Conservation (phyloP, 2,113 vertebrate species). For the Nothoprocta perdicaria region DNA sequence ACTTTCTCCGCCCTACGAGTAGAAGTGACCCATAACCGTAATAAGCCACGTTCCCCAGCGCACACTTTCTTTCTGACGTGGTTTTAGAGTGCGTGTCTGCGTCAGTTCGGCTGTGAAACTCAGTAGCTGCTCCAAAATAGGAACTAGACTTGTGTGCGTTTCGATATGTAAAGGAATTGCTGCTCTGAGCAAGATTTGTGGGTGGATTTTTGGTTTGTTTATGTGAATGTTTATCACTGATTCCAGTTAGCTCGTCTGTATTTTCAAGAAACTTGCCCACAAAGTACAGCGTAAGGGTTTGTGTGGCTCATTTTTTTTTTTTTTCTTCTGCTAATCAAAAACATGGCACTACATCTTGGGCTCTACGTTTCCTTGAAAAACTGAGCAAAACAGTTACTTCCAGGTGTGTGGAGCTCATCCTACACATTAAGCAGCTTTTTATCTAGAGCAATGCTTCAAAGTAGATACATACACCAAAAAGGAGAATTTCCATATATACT, state of each 20-base stretch:
- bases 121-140: neutral
- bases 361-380: neutral
- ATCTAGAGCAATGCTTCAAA: neutral
- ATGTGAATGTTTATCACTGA: neutral
- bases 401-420: neutral
- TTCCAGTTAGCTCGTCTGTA: neutral
- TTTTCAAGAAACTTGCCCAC: neutral
- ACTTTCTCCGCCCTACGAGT: neutral
- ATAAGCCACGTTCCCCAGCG: neutral
- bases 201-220: neutral
- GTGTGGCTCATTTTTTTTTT: neutral
- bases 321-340: neutral
- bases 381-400: neutral
- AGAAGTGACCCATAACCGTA: neutral
- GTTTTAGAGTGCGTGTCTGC: neutral
- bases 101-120: neutral
- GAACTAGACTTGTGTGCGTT: neutral
- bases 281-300: neutral
- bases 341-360: fast-evolving
- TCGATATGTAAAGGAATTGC: neutral
- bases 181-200: neutral
- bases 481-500: neutral
- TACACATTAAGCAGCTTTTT: neutral
- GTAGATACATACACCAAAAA: neutral
- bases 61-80: neutral